Evolutionary conservation across 2,797 vertebrate genomes (phyloP).

Genomic region (Smutsia gigantea): DNA sequence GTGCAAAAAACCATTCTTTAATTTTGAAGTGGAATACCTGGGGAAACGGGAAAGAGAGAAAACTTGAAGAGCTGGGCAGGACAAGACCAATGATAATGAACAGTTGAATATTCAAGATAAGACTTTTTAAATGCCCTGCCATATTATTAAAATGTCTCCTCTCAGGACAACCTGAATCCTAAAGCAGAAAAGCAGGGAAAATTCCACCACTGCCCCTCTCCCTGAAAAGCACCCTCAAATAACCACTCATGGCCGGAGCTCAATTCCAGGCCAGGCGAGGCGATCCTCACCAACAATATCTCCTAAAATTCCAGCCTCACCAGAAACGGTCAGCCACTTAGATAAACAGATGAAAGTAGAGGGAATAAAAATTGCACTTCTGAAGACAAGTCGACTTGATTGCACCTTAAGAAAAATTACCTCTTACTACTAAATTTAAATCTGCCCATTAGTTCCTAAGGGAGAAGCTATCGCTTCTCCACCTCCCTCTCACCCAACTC

Average conservation of each 20-base stretch:
- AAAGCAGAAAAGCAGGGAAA: constrained; percentile 7
- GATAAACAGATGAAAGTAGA: background rate
- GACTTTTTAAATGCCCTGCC: background rate
- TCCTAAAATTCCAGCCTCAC: background rate
- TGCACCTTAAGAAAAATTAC: background rate
- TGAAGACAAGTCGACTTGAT: background rate
- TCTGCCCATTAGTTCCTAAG: background rate
- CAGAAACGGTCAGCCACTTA: background rate
- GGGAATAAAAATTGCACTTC: background rate
- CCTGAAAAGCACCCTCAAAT: background rate
- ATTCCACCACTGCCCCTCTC: background rate
- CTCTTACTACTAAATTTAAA: background rate
- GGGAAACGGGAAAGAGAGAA: background rate
- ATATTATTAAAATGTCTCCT: background rate
- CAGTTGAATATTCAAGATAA: background rate
- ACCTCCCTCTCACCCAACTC: background rate
- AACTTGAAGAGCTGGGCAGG: background rate
- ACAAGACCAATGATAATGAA: background rate
- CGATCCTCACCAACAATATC: background rate
- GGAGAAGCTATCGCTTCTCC: background rate
- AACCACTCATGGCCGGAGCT: background rate
- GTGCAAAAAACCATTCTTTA: background rate
- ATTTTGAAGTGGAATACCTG: background rate
- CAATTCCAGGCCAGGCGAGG: background rate
- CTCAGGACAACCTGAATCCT: background rate